Percentiles rank a stretch among this genome's conserved stretches.
These are phyloP conservation scores for Marisa cornuarietis DNA, from an alignment of 1,140 invertebrate genomes.

Conservation along the genomic window DNA sequence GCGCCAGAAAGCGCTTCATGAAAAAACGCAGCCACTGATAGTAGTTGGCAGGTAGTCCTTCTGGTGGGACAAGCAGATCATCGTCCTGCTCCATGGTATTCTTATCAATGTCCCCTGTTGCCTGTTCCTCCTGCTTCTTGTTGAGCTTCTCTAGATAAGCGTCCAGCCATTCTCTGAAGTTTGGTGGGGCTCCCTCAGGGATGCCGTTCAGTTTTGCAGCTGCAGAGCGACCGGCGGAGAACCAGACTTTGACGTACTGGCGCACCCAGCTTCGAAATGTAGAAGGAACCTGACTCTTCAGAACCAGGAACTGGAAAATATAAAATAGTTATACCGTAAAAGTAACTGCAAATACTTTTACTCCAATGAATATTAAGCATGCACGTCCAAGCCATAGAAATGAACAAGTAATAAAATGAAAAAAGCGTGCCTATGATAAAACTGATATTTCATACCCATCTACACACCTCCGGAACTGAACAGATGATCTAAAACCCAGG, in stretches of 20 bases:
- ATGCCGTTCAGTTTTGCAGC: neutral
- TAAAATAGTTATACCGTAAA: neutral
- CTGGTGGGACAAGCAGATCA: neutral
- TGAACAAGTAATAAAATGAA: too few relatives aligned
- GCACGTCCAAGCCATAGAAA: too few relatives aligned
- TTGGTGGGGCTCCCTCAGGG: neutral
- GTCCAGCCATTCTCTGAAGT: conserved; percentile 11
- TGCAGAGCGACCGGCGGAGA: neutral
- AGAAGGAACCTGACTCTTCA: conserved; percentile 10
- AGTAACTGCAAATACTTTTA: too few relatives aligned
- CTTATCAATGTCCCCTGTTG: neutral
- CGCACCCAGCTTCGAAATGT: conserved; percentile 14
- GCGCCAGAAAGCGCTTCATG: neutral
- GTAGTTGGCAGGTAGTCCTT: conserved; percentile 6
- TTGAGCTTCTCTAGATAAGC: neutral
- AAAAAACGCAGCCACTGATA: conserved; percentile 11
- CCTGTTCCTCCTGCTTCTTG: neutral
- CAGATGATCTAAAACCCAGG: too few relatives aligned
- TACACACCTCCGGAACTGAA: too few relatives aligned
- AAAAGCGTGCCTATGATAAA: too few relatives aligned
- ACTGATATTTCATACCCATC: too few relatives aligned
- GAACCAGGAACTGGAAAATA: conserved; percentile 1
- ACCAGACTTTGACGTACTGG: conserved; percentile 13
- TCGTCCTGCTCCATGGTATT: neutral
- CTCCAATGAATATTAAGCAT: too few relatives aligned